Evolutionary conservation across 2,113 vertebrate species (phyloP).

Genomic region (Grantiella picta): DNA sequence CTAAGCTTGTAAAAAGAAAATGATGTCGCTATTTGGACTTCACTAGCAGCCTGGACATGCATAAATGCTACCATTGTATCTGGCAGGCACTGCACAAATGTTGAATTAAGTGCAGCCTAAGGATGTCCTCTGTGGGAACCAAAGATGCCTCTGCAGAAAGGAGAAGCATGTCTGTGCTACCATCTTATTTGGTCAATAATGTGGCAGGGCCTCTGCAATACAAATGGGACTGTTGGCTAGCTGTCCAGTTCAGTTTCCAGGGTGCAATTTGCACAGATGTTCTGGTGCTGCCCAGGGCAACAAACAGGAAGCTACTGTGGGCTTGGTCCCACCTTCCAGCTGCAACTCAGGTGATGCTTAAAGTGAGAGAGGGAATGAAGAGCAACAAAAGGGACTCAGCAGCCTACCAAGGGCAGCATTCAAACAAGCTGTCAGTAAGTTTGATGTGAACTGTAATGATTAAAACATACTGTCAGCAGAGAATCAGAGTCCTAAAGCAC

Average conservation of each 20-base stretch:
- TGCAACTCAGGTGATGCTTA: not conserved
- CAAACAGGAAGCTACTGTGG: not conserved
- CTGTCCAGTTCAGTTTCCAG: not conserved
- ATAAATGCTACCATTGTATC: not conserved
- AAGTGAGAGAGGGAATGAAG: not conserved
- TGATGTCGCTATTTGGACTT: not conserved
- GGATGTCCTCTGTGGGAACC: not conserved
- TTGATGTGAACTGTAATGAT: not conserved
- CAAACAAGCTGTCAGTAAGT: not conserved
- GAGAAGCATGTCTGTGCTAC: not conserved
- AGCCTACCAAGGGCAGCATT: not conserved
- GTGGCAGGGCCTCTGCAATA: not conserved
- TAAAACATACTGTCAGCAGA: not conserved
- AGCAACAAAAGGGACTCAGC: not conserved
- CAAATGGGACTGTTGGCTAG: not conserved
- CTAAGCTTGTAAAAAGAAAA: not conserved
- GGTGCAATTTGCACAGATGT: not conserved
- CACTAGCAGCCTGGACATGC: not conserved
- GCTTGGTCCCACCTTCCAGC: not conserved
- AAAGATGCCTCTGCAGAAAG: not conserved
- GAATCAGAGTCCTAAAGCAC: not conserved
- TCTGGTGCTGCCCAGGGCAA: not conserved
- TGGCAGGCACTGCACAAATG: not conserved
- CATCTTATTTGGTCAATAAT: not conserved
- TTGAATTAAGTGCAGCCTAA: not conserved